Base-by-base conservation (phyloP, 2,797 vertebrate genomes). In the Tympanoctomys barrerae region DNA sequence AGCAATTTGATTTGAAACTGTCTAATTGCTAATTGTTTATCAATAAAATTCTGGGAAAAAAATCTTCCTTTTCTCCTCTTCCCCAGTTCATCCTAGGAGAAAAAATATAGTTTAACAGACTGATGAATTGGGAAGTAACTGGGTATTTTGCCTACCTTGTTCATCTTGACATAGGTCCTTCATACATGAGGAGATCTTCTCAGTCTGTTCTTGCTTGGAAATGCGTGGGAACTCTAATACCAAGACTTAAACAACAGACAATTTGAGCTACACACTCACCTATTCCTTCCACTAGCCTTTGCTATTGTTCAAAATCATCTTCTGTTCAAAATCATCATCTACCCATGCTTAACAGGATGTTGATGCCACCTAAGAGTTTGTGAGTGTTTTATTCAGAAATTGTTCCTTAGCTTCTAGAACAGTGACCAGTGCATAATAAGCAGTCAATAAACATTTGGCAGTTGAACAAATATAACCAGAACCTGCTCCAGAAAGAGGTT, bases 401-500 rank as follows among this genome's bases (percentile, higher is more conserved):
- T 89, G 2, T 77, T 87, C 54, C 33, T 18, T 42, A 87, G 33
- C 19, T 94, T 91, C 82, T 66, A 84, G 54, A 84, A 85, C 49
- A 75, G 16, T 78, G 12, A 4, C n/a, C 52, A 9, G 4, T 6
- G 12, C n/a, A 88, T 33, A 61, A 66, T 4, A 91, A 2, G 10
- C 31, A 81, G 61, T 36, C 52, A 91, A 24, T 64, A 93, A 89
- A 87, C 71, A 92, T 49, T 91, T 92, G 71, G 73, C 21, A 10
- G 12, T 73, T 80, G 4, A 78, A 82, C 42, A 75, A 39, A 64
- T 64, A 71, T 92, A 59, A 83, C 52, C 8, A 96, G 82, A 92
- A 90, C 1, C 18, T 92, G 12, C 1, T 75, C 21, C 75, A 64
- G n/a, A 88, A 73, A 90, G 19, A 36, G 1, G 18, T 2, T 59